Base-by-base conservation (phyloP, 2,888 invertebrate genomes). In the Anagyrus pseudococci region DNA sequence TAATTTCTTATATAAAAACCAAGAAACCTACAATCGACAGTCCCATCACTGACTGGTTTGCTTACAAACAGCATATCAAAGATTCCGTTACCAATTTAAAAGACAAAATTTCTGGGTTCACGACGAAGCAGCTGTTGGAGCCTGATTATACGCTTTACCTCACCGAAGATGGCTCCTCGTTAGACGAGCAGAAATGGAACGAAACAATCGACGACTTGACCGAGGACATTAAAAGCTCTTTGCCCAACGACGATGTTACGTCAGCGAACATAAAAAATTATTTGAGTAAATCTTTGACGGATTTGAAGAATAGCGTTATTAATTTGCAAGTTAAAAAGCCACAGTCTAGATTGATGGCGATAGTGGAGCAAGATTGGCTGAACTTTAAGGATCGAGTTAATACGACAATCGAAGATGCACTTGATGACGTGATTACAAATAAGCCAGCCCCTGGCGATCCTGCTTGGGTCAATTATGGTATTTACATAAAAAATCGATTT, bases 401-500 rank as follows among this genome's bases (percentile, higher is more conserved):
- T 6, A 60, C 60, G 22, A 67, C 71, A 17, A 22, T 71, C 1
- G 54, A 60, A 3, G 48, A 62, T 4, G 37, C 68, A 4, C 54
- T 72, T 3, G 44, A 57, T 1, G 56, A 67, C n/a, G 68, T 72
- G 8, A 40, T 58, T n/a, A 58, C 10, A 3, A 69, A 69, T 23
- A 60, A 59, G 23, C 62, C 68, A 4, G 33, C 65, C 13, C 46
- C 62, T 15, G 60, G 59, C 2, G 73, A 73, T 64, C 66, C 69
- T 1, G 55, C 69, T 0, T 64, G 63, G 67, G 10, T 56, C 15
- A 49, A 58, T 19, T 62, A 57, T 7, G 44, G 23, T 33, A 6
- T 33, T 19, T 64, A 68, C 6, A 61, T 67, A 4, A 67, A 61
- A 22, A 58, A 65, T 50, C 62, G 70, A 43, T 73, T 75, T 47